A percentile compares a stretch with the other conserved stretches of the same genome.
Evolutionary conservation across 2,113 vertebrate genomes (phyloP).

Genomic region (Bufo gargarizans): DNA sequence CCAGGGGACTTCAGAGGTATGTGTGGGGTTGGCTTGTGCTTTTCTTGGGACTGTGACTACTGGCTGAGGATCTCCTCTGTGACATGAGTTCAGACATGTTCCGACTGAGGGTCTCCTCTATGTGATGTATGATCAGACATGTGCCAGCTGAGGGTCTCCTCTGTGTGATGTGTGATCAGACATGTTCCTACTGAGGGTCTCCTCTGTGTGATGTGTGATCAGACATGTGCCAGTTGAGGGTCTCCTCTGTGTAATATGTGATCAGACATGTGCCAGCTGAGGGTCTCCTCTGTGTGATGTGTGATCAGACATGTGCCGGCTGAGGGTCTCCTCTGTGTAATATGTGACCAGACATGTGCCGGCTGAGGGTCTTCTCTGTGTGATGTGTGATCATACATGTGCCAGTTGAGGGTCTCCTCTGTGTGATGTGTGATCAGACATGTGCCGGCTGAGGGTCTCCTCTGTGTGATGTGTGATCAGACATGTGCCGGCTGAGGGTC

Average conservation of each 20-base stretch:
- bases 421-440: background rate
- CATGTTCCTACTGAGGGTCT: background rate
- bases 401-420: background rate
- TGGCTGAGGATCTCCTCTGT: background rate
- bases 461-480: background rate
- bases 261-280: background rate
- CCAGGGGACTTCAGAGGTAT: constrained; percentile 83
- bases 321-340: background rate
- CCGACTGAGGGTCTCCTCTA: background rate
- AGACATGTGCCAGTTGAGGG: background rate
- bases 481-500: background rate
- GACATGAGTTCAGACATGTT: background rate
- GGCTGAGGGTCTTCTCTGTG: background rate
- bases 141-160: background rate
- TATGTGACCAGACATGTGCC: background rate
- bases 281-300: background rate
- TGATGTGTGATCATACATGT: background rate
- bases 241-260: background rate
- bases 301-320: background rate
- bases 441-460: background rate
- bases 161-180: background rate
- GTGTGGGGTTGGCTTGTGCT: background rate
- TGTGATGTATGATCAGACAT: background rate
- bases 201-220: background rate
- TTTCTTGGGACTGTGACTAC: background rate